phyloP scores from a whole-genome alignment of 2,113 vertebrate species.

The Ciconia stormi region DNA sequence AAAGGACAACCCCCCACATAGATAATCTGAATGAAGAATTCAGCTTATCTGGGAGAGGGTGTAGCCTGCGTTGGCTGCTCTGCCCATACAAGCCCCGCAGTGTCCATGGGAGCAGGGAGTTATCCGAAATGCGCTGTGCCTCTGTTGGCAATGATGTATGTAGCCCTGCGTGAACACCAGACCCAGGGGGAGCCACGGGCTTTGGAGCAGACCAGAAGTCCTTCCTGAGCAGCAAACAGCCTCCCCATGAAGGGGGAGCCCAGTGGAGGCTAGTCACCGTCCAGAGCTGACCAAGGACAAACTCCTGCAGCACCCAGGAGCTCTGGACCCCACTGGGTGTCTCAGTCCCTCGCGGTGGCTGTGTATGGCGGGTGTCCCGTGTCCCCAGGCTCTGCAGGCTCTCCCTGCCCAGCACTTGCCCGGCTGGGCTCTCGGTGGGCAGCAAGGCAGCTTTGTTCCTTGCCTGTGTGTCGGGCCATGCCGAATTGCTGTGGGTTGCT shows the following conservation, averaged over 20 bases:
- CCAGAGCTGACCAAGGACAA: neutral
- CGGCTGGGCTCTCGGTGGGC: neutral
- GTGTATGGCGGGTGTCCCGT: neutral
- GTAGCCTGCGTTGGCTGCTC: neutral
- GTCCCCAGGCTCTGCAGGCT: neutral
- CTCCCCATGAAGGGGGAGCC: neutral
- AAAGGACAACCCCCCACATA: neutral
- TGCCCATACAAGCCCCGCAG: fast-evolving
- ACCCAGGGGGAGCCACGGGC: fast-evolving
- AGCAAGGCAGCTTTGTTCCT: neutral
- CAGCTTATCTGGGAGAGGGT: neutral
- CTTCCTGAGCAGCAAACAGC: neutral
- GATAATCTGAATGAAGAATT: neutral
- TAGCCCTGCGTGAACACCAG: neutral
- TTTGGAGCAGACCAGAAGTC: neutral
- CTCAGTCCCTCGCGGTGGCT: neutral
- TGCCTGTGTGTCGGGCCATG: neutral
- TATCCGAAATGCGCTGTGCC: fast-evolving
- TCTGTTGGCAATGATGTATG: neutral
- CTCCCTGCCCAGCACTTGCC: neutral
- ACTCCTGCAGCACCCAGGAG: neutral
- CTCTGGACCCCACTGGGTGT: neutral
- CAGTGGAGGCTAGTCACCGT: neutral
- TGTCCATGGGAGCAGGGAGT: neutral
- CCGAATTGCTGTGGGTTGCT: constrained; percentile 57